Conservation (phyloP, 2,113 vertebrate species). For the Mesembrinibis cayennensis region DNA sequence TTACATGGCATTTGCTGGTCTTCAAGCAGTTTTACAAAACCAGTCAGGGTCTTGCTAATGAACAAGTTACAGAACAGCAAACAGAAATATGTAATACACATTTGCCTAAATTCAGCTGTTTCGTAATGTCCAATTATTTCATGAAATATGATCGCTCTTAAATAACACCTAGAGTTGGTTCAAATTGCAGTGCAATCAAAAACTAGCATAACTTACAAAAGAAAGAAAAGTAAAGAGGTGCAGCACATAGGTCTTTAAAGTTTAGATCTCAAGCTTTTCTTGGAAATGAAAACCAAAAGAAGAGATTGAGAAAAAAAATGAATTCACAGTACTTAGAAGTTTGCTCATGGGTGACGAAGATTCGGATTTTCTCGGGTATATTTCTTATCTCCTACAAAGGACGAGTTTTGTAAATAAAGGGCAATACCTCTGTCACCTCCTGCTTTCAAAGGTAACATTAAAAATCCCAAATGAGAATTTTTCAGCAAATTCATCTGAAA, state of each 20-base stretch:
- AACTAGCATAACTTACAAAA: neutral
- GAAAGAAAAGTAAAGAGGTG: neutral
- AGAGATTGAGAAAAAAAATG: neutral
- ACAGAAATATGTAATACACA: neutral
- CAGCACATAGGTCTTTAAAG: neutral
- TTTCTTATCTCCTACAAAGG: neutral
- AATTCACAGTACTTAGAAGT: neutral
- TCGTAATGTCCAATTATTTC: neutral
- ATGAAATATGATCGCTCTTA: neutral
- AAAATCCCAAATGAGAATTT: neutral
- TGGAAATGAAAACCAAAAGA: neutral
- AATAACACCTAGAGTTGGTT: neutral
- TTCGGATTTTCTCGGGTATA: neutral
- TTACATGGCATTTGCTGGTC: neutral
- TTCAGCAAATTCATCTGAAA: neutral
- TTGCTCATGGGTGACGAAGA: neutral
- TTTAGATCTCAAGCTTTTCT: neutral
- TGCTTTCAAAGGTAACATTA: neutral
- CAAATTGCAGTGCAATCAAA: neutral
- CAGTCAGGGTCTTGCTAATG: neutral
- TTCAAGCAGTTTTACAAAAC: neutral
- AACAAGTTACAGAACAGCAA: neutral
- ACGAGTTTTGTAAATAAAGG: neutral
- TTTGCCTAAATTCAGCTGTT: neutral
- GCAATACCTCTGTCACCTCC: accelerated